Base-by-base conservation (phyloP, 2,113 vertebrate genomes). In the Quiscalus mexicanus region DNA sequence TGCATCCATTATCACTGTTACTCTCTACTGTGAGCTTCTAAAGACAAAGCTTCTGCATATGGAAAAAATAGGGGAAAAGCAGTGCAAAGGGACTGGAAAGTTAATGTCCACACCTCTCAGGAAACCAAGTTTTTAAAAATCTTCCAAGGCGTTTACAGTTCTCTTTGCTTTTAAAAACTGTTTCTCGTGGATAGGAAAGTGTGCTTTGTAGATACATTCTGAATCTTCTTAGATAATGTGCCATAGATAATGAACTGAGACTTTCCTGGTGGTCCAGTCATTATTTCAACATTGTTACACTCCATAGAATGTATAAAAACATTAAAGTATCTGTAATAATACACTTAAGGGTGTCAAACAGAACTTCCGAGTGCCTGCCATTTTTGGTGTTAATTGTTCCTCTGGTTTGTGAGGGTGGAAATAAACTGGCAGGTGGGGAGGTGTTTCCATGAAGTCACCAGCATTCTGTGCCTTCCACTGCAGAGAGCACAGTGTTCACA, bases 201-300 rank as follows among this genome's bases (percentile, higher is more conserved):
- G 11, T 0, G 0, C 31, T 52, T 73, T 65, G 44, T 11, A 50
- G 30, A 52, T 52, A n/a, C 2, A 5, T 47, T 80, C 20, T 41
- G 22, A 65, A 65, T 80, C 37, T 68, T 73, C 39, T 63, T 69
- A 24, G 49, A 50, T 50, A 25, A 25, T 4, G 2, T n/a, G 15
- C 9, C 16, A 4, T 30, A 60, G 21, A 23, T 81, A 65, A 84
- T 50, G 35, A 75, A 35, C 33, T 21, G 39, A 68, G 47, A 71
- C 33, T 69, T 80, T 64, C 23, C 20, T 76, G 20, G 13, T 20
- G 52, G 35, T 84, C 44, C 47, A 45, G 24, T 59, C 93, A 35
- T 25, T 39, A 13, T 87, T 82, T 89, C 52, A 87, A 67, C 8
- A 67, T 18, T 69, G 25, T n/a, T 41, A 15, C 70, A 42, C 18